Evolutionary conservation across 2,113 vertebrate genomes (phyloP).

Genomic region (Colinus virginianus): DNA sequence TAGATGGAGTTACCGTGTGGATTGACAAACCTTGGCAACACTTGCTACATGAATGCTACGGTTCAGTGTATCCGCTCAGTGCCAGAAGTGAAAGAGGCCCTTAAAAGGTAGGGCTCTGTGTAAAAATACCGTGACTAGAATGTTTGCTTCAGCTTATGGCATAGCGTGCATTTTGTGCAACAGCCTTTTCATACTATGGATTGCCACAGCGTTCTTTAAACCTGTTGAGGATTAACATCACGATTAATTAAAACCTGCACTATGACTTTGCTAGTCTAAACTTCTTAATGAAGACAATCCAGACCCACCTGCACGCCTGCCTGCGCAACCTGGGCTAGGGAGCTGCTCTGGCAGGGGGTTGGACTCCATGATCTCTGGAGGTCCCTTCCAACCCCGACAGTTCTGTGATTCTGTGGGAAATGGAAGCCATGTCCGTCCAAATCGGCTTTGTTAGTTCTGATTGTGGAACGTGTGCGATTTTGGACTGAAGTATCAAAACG

Average conservation of each 20-base stretch:
- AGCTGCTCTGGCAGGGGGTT: too few species aligned
- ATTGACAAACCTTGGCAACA: slow-evolving; percentile 97
- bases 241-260: fast-evolving
- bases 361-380: too few species aligned
- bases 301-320: too few species aligned
- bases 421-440: background rate
- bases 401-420: background rate
- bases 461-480: background rate
- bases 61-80: slow-evolving; percentile 99
- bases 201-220: background rate
- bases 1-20: slow-evolving; percentile 98
- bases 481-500: background rate
- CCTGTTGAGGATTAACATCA: background rate
- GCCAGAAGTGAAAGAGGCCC: slow-evolving; percentile 94
- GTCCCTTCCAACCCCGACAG: too few species aligned
- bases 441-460: background rate
- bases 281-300: background rate
- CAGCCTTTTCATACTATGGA: background rate
- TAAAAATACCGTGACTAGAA: background rate
- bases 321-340: too few species aligned
- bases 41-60: slow-evolving; percentile 99
- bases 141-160: background rate
- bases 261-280: background rate
- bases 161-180: background rate
- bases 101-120: slow-evolving; percentile 85